These are phyloP conservation scores for Sander vitreus DNA, from an alignment of 2,113 vertebrate genomes.

Conservation along the genomic window DNA sequence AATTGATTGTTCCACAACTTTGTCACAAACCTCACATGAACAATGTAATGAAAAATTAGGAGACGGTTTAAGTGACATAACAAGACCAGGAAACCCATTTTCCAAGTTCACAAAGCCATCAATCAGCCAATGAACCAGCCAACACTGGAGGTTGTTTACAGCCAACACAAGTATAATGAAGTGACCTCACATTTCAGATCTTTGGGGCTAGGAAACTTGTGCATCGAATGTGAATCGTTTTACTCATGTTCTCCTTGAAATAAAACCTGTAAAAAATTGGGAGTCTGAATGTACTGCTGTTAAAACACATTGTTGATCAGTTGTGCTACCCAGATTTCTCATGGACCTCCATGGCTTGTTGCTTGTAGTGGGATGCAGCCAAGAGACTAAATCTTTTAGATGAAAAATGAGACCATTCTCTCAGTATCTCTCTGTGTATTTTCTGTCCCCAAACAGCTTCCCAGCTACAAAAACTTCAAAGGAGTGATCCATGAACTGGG, in stretches of 20 bases:
- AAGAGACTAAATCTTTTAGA: not conserved
- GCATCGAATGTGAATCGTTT: not conserved
- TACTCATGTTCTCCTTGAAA: not conserved
- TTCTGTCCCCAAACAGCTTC: slow-evolving; percentile 86
- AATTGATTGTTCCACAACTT: too few relatives aligned
- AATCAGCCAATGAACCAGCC: not conserved
- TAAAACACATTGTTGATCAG: not conserved
- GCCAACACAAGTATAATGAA: not conserved
- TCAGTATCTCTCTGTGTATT: not conserved
- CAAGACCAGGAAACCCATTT: not conserved
- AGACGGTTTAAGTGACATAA: too few relatives aligned
- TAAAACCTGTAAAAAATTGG: not conserved
- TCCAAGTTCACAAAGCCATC: not conserved
- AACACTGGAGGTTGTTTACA: not conserved
- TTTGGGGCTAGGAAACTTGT: not conserved
- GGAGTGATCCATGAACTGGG: slow-evolving; percentile 96
- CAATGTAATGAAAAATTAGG: too few relatives aligned
- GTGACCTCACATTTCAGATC: not conserved
- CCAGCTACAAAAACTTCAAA: slow-evolving; percentile 98
- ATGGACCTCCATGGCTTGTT: not conserved
- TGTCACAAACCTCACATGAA: too few relatives aligned
- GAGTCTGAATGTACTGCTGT: not conserved
- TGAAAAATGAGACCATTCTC: not conserved
- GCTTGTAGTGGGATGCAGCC: not conserved
- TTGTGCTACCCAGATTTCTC: not conserved